Evolutionary conservation across 2,797 vertebrate genomes (phyloP), one percentile per base, ranked within the genome.

Genomic region (Chaetodon trifasciatus): DNA sequence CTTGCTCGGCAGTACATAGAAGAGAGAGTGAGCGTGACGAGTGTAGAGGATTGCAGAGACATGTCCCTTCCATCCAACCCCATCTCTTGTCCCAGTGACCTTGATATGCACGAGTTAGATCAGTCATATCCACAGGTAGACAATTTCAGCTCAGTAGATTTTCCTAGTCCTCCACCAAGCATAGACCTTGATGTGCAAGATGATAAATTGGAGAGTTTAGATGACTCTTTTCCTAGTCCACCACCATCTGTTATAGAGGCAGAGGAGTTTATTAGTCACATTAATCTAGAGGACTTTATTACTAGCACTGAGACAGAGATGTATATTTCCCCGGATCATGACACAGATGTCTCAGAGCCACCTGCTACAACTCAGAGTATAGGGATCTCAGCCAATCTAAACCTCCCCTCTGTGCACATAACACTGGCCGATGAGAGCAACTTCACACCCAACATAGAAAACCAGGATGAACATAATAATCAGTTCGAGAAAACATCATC

Each of bases 201-300:
- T 83, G 94, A 94, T 83, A 94, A 93, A 88, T 42, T 94, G 73
- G 93, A 94, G 74, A 94, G 93, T 90, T 93, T 94, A 70, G 93
- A 95, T 0, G 93, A 95, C 75, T 94, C 93, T 70, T 95, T 95
- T 85, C 94, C 94, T 17, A 95, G 94, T 82, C 94, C 94, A 19
- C 94, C 94, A 0, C 93, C 91, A 64, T 94, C 93, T 72, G 87
- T 95, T 78, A 77, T 68, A 69, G 94, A 93, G 56, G 58, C 72
- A 77, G 93, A 94, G 47, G 93, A 94, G 44, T 93, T 92, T 86
- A 90, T 91, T 79, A 80, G 85, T 83, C 82, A 88, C 82, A 90
- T 93, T 80, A 89, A 92, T 92, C 88, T 93, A 0, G 93, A 94
- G 5, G 90, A 93, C 55, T 93, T 93, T 77, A 85, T 87, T 83